Base-by-base conservation (phyloP, 30 jellyfish, hydroid and myxozoan species). In the Nemopilema nomurai region DNA sequence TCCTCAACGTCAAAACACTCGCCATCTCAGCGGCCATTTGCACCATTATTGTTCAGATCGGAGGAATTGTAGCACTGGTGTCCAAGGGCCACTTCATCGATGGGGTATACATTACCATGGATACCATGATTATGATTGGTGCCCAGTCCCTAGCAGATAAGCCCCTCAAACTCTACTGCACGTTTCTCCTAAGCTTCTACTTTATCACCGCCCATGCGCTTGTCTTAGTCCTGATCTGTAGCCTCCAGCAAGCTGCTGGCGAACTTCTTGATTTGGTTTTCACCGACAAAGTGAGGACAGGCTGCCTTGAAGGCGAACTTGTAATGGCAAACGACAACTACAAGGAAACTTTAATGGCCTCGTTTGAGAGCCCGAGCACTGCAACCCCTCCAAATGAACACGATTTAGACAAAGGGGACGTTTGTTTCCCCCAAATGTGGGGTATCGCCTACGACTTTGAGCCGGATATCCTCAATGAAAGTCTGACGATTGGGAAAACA, bases 271-370 rank as follows among this genome's bases (percentile, higher is more conserved):
- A 72, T 28, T 52, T 76, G 29, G 0, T 76, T 26, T 30, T 27
- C 1, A 68, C 74, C 8, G 28, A 25, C 20, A 81, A 31, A 31
- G 22, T 52, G 0, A 57, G 18, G 28, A 8, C 84, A 0, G 51
- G 13, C 26, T 73, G 84, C 70, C 76, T 32, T 66, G n/a, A 63
- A 28, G 69, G 50, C 17, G 83, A 49, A 26, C 80, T 13, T 18
- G 50, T 0, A 50, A 41, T 81, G 0, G 71, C 72, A 22, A 51
- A 70, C 25, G 51, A 41, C 21, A 73, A 74, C 27, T 84, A 84
- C 85, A 84, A 84, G 41, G 86, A 74, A 22, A 84, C 75, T 81
- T 75, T 84, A 22, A 71, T 84, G 28, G 93, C 93, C 82, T 73
- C 93, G 82, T 84, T 84, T 74, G 93, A 66, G 16, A 64, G 87